Evolutionary conservation across 2,113 vertebrate species (phyloP), one percentile per base, ranked within the genome.

Genomic region (Chaetura pelagica): DNA sequence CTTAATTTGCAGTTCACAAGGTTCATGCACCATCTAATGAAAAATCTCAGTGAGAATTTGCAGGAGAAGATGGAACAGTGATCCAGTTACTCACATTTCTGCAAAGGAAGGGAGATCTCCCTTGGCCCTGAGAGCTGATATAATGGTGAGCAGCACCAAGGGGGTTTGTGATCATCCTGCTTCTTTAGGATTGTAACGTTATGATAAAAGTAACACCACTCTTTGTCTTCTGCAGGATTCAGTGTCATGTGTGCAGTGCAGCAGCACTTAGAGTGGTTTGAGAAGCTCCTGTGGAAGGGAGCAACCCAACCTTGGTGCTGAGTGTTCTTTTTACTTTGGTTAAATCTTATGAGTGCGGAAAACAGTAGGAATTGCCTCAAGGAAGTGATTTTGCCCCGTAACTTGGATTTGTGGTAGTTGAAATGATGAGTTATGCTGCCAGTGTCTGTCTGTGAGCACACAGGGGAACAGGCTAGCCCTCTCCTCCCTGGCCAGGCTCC

Each of bases 1-100:
- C 49, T 85, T 79, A 91, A 94, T 96, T 94, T 95, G 85, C 78
- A 93, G 46, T 71, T 91, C 15, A 2, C 46, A 48, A 20, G 38
- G 67, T 80, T 85, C 75, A 15, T 20, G 67, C 7, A 0, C 42
- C 3, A 1, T 14, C 75, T 80, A 52, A 66, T 59, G 75, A 94
- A 82, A 79, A 79, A 85, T 55, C 81, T 94, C 5, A 2, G 15
- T 23, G 46, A 40, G 71, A 93, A 73, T 35, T 89, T 88, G 40
- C 71, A 71, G 59, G 27, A 69, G 71, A 74, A 85, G 38, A 42
- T 10, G 17, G 59, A 81, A 58, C 46, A 32, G 34, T 12, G 13
- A 57, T 4, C 54, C 69, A 62, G 75, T 81, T 38, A 58, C 52
- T 90, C 72, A 27, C 20, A 9, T 83, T 83, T 69, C 46, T 38